A percentile compares a stretch with the other conserved stretches of the same genome.
phyloP scores from a whole-genome alignment of 2,888 invertebrate genomes.

The Busseola fusca region DNA sequence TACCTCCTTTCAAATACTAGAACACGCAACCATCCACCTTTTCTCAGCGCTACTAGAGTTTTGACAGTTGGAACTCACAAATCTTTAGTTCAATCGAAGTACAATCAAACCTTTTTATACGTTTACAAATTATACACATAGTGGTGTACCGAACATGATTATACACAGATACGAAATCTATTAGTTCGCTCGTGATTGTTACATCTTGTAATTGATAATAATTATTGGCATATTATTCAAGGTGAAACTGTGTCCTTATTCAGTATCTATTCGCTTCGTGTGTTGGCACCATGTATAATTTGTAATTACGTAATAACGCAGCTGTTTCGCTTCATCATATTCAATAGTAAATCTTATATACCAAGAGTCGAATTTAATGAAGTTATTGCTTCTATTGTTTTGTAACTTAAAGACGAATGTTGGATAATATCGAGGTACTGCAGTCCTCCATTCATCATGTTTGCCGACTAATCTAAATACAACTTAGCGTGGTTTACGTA shows the following conservation, averaged over 20 bases:
- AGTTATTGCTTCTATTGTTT: slow-evolving; percentile 51
- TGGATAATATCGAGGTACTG: slow-evolving; percentile 28
- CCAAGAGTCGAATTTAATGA: slow-evolving; percentile 36
- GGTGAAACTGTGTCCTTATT: slow-evolving; percentile 71
- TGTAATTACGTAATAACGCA: slow-evolving; percentile 63
- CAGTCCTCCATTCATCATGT: slow-evolving; percentile 54
- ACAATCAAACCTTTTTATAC: slow-evolving; percentile 38
- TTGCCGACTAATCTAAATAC: slow-evolving; percentile 61
- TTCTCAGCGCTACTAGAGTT: slow-evolving; percentile 33
- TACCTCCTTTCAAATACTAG: not conserved
- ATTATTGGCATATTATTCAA: slow-evolving; percentile 72
- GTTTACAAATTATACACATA: slow-evolving; percentile 27
- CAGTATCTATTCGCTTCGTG: slow-evolving; percentile 62
- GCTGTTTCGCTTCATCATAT: slow-evolving; percentile 43
- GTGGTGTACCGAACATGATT: slow-evolving; percentile 45
- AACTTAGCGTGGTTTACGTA: slow-evolving; percentile 58
- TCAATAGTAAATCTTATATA: slow-evolving; percentile 29
- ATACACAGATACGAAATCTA: slow-evolving; percentile 46
- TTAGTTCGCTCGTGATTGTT: slow-evolving; percentile 64
- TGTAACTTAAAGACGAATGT: slow-evolving; percentile 38
- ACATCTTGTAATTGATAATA: slow-evolving; percentile 68
- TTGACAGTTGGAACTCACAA: slow-evolving; percentile 46
- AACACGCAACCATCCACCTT: not conserved
- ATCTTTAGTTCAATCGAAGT: slow-evolving; percentile 22
- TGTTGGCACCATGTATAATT: slow-evolving; percentile 66